These are phyloP conservation scores for Caenorhabditis sulstoni DNA, from an alignment of 2,888 invertebrate species.

Conservation along the genomic window DNA sequence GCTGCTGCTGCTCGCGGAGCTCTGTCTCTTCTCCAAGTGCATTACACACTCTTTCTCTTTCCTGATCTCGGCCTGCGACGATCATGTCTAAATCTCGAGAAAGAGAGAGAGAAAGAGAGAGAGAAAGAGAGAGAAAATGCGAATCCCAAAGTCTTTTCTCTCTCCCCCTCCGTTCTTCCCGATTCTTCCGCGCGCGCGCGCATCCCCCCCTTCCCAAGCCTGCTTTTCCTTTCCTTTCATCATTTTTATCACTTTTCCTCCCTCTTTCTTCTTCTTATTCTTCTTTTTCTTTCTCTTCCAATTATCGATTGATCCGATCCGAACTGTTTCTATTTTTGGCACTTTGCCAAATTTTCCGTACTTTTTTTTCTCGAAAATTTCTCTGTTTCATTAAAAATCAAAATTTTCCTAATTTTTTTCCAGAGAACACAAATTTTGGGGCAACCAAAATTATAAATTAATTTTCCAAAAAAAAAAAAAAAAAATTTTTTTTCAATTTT, in stretches of 20 bases:
- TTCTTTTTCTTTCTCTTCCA: constrained; percentile 5
- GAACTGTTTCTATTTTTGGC: constrained; percentile 20
- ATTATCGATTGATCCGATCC: constrained; percentile 1
- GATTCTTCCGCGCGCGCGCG: neutral
- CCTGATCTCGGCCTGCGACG: too few relatives aligned
- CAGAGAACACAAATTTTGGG: too few relatives aligned
- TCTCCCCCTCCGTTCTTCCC: neutral
- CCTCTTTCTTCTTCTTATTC: constrained; percentile 22
- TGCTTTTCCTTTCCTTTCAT: neutral
- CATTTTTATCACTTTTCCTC: neutral
- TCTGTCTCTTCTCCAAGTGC: constrained; percentile 32
- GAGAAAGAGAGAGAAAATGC: neutral
- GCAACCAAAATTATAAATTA: too few relatives aligned
- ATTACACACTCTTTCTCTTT: constrained; percentile 30
- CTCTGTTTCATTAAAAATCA: too few relatives aligned
- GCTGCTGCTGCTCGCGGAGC: too few relatives aligned
- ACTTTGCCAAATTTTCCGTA: too few relatives aligned
- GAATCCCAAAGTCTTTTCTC: neutral
- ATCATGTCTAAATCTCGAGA: too few relatives aligned
- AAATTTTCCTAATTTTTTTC: too few relatives aligned
- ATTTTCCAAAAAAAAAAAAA: too few relatives aligned
- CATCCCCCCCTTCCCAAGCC: neutral
- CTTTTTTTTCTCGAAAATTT: too few relatives aligned
- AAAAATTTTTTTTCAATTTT: too few relatives aligned
- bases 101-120: neutral